Conservation (phyloP, 2,888 invertebrate species). For the Caenorhabditis macrosperma region DNA sequence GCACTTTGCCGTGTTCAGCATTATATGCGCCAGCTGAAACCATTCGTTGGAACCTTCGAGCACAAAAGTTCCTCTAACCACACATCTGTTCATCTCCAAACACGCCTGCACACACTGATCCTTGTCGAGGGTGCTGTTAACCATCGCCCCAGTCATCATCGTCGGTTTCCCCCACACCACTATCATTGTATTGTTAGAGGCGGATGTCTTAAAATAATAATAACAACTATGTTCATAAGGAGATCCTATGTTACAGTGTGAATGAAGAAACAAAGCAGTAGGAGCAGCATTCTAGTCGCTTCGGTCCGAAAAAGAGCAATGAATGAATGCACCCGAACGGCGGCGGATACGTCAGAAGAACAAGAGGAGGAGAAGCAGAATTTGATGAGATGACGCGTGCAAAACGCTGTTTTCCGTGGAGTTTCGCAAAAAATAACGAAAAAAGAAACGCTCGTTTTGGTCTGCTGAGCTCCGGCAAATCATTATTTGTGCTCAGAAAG, state of each 20-base stretch:
- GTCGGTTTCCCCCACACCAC: constrained; percentile 38
- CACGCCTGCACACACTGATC: constrained; percentile 15
- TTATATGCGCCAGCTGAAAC: constrained; percentile 19
- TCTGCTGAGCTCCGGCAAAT: no score
- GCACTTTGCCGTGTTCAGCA: constrained; percentile 23
- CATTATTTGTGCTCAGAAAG: no score
- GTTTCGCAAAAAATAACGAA: no score
- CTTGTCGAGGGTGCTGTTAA: constrained; percentile 13
- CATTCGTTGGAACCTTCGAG: neutral
- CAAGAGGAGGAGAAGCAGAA: neutral
- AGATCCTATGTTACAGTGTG: neutral
- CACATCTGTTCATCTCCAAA: neutral
- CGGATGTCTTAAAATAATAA: neutral
- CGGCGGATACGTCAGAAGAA: neutral
- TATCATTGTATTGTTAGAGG: constrained; percentile 17
- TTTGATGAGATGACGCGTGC: constrained; percentile 10
- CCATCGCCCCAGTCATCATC: neutral
- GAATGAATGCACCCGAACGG: neutral
- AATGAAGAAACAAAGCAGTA: neutral
- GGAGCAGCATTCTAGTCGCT: neutral
- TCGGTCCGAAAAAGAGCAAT: neutral
- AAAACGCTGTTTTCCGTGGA: neutral
- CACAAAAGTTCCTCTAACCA: neutral
- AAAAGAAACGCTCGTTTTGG: no score
- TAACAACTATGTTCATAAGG: neutral